Evolutionary conservation across 2,113 vertebrate species (phyloP).

Genomic region (Triplophysa rosa): DNA sequence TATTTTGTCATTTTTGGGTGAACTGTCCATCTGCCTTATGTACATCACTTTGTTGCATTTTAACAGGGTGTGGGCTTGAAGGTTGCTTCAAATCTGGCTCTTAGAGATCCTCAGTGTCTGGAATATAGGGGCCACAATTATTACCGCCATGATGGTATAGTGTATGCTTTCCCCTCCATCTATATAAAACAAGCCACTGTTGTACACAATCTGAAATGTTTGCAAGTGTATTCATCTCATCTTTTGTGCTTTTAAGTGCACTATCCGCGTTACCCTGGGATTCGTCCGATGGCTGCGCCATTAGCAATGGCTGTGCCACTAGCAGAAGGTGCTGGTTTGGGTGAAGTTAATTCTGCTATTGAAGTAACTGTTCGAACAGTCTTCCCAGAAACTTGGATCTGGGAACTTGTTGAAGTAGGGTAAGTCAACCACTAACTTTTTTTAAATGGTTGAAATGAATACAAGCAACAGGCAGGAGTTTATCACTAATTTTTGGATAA

Average conservation of each 20-base stretch:
- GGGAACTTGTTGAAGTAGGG: slow-evolving; percentile 76
- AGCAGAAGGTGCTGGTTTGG: background rate
- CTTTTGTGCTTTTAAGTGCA: background rate
- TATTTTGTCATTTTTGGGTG: no score
- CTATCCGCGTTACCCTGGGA: no score
- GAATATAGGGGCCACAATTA: slow-evolving; percentile 13
- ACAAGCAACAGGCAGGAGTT: slow-evolving; percentile 88
- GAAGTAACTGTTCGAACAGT: slow-evolving; percentile 68
- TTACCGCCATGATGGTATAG: background rate
- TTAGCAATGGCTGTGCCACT: background rate
- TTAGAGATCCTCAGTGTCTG: slow-evolving; percentile 64
- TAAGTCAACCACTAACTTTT: slow-evolving; percentile 66
- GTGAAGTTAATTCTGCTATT: background rate
- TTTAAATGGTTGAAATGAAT: slow-evolving; percentile 49
- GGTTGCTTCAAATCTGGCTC: slow-evolving; percentile 62
- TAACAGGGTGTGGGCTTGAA: slow-evolving; percentile 82
- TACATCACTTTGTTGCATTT: background rate
- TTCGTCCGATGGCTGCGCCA: no score
- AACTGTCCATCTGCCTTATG: no score
- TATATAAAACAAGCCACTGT: no score
- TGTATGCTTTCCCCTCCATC: background rate
- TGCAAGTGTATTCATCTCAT: background rate
- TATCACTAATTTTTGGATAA: slow-evolving; percentile 88
- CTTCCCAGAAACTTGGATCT: slow-evolving; percentile 89
- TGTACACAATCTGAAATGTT: background rate